Evolutionary conservation across 2,797 vertebrate genomes (phyloP), one percentile per base, ranked within the genome.

Genomic region (Rallus crepitans): DNA sequence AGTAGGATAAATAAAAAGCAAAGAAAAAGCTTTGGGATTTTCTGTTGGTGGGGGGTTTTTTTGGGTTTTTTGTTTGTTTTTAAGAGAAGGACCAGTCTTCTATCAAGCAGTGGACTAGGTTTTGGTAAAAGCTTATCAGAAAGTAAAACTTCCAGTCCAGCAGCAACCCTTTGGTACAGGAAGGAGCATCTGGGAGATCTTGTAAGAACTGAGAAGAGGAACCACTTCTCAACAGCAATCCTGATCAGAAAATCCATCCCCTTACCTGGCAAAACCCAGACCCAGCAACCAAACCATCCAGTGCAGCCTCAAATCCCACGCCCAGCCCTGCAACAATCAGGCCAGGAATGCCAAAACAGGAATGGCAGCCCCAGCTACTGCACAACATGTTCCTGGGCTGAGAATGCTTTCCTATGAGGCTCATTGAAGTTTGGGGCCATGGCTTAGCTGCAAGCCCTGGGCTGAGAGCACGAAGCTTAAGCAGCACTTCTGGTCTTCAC

Each of bases 221-320:
- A 72, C 11, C 12, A 23, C 30, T 66, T 39, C 80, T 60, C 47
- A 35, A 33, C 52, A 12, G 39, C 0, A 0, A 39, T 45, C 39
- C 64, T 61, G 33, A 37, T 14, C 39, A 68, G 24, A 48, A 82
- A 87, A 28, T 50, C 42, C 78, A 37, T 21, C 61, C 64, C 9
- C 33, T 37, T n/a, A 37, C 15, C 35, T 23, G 37, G 28, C 15
- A 78, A 91, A 60, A 14, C 35, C 35, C 45, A 89, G 65, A 45
- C 1, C n/a, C 65, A 63, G 11, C 16, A 37, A 48, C 11, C 28
- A 81, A 87, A 16, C 12, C 33, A 50, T 2, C 17, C 64, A 8
- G 15, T 0, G 16, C 1, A 31, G 47, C 5, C 17, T 52, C 90
- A 72, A 27, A 18, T 18, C 42, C 66, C 1, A 0, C 6, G 71